Conservation (phyloP, 2,888 invertebrate species). For the Kryphioiulus occultus region DNA sequence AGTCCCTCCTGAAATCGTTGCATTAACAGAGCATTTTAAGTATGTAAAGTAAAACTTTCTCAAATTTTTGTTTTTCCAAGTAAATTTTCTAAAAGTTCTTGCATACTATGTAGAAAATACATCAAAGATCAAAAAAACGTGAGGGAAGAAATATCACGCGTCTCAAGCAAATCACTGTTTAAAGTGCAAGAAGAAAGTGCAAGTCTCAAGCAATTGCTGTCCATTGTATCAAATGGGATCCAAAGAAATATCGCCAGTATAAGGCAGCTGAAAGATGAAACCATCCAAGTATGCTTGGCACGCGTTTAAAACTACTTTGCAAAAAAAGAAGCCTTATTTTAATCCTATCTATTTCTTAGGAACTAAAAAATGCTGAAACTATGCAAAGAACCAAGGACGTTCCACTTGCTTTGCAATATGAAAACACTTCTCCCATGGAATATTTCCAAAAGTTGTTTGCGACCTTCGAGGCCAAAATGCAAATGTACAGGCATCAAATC, state of each 20-base stretch:
- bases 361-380: constrained; percentile 76
- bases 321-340: neutral
- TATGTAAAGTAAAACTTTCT: constrained; percentile 59
- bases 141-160: constrained; percentile 81
- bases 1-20: constrained; percentile 79
- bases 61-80: neutral
- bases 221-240: constrained; percentile 71
- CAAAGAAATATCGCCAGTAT: constrained; percentile 70
- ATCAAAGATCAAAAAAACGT: constrained; percentile 85
- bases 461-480: constrained; percentile 75
- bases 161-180: constrained; percentile 70
- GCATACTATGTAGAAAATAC: constrained; percentile 67
- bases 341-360: constrained; percentile 58
- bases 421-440: constrained; percentile 75
- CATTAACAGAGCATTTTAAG: constrained; percentile 81
- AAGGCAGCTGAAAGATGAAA: constrained; percentile 74
- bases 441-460: constrained; percentile 75
- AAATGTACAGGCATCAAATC: constrained; percentile 73
- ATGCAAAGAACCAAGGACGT: constrained; percentile 80
- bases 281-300: constrained; percentile 69
- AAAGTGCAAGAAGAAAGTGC: constrained; percentile 73
- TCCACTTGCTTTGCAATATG: constrained; percentile 77
- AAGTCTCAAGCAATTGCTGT: constrained; percentile 68
- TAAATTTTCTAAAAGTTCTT: neutral
- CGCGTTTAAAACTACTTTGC: neutral